A percentile compares a stretch with the other conserved stretches of the same genome.
phyloP scores from a whole-genome alignment of 2,113 vertebrate genomes.

The Oxyura jamaicensis region DNA sequence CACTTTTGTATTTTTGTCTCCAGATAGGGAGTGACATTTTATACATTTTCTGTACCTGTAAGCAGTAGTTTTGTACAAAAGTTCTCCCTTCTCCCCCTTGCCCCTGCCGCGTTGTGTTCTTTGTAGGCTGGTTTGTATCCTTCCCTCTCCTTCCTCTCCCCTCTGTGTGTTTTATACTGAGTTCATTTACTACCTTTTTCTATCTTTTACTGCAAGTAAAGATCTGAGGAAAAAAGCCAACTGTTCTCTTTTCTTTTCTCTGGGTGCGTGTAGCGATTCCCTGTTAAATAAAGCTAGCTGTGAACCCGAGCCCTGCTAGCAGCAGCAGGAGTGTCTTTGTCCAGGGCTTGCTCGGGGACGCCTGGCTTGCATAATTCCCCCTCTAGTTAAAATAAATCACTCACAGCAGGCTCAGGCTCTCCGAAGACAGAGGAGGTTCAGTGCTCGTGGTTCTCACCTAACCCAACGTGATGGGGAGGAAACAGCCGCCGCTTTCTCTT shows the following conservation, averaged over 20 bases:
- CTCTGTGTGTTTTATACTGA: constrained; percentile 37
- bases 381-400: neutral
- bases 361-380: neutral
- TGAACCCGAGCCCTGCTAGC: neutral
- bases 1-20: constrained; percentile 40
- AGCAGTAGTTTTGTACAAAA: constrained; percentile 61
- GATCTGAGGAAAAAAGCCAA: neutral
- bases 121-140: neutral
- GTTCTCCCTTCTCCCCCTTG: neutral
- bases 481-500: neutral
- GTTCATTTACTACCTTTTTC: constrained; percentile 33
- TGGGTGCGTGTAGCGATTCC: neutral
- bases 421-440: accelerated
- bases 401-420: neutral
- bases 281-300: neutral
- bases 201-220: constrained; percentile 46
- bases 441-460: neutral
- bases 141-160: neutral
- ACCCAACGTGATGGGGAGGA: neutral
- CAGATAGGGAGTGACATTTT: constrained; percentile 18
- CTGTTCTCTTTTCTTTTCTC: neutral
- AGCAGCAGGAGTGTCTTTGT: neutral
- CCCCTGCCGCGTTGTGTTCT: neutral
- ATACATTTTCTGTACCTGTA: constrained; percentile 31
- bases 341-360: too few species aligned